Evolutionary conservation across 2,113 vertebrate genomes (phyloP).

Genomic region (Calypte anna): DNA sequence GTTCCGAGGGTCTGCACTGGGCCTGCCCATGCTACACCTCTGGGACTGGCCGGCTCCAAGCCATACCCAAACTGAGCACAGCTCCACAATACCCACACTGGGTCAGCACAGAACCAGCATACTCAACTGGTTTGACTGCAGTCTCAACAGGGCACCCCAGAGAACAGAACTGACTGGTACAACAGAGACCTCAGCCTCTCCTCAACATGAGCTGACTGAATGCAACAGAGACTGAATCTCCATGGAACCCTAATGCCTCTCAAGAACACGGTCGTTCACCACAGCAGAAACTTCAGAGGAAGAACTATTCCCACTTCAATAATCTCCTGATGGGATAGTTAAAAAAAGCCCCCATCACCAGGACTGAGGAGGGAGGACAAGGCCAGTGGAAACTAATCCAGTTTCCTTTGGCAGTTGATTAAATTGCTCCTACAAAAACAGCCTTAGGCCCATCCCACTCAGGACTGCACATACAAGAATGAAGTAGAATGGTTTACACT

Average conservation of each 20-base stretch:
- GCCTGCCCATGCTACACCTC: neutral
- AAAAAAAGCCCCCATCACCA: neutral
- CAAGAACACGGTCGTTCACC: neutral
- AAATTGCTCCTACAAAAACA: neutral
- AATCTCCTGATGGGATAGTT: neutral
- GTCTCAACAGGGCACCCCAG: rapidly evolving
- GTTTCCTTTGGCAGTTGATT: neutral
- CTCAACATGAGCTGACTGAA: rapidly evolving
- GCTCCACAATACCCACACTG: rapidly evolving
- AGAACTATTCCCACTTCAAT: neutral
- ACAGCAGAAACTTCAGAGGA: neutral
- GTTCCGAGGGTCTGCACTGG: neutral
- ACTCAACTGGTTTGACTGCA: neutral
- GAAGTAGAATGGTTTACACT: neutral
- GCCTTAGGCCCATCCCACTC: neutral
- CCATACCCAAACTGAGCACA: neutral
- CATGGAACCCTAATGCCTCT: neutral
- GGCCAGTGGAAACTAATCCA: neutral
- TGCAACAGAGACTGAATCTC: neutral
- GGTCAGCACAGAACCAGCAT: neutral
- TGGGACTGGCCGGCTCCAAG: neutral
- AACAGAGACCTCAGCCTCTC: neutral
- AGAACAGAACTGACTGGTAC: neutral
- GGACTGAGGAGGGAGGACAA: neutral
- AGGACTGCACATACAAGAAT: neutral